Evolutionary conservation across 2,113 vertebrate species (phyloP).

Genomic region (Nicator chloris): DNA sequence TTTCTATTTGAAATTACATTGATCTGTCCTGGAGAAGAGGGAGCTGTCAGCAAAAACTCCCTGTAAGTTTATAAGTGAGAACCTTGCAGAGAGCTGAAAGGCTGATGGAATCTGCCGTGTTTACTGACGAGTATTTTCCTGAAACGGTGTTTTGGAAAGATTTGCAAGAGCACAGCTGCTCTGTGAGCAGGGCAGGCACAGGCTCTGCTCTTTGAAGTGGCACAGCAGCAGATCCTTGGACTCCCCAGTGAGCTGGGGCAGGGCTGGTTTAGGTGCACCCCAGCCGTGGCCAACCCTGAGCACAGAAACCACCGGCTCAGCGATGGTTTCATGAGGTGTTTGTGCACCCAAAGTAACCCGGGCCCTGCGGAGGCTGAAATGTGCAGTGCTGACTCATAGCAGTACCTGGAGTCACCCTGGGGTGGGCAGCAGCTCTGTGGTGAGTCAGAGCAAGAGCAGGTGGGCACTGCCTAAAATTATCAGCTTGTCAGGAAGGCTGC

Average conservation of each 20-base stretch:
- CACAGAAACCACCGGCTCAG: background rate
- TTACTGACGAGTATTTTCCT: background rate
- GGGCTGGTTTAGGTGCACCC: background rate
- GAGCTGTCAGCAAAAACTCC: background rate
- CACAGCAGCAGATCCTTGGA: background rate
- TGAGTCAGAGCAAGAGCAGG: background rate
- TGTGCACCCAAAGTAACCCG: background rate
- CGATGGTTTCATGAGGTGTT: background rate
- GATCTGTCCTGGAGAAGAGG: background rate
- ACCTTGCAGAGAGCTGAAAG: background rate
- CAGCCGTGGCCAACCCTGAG: background rate
- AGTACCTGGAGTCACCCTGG: background rate
- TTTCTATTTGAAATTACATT: background rate
- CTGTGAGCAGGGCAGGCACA: background rate
- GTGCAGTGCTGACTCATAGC: background rate
- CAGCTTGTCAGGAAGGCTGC: background rate
- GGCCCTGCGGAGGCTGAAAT: background rate
- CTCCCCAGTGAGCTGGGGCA: background rate
- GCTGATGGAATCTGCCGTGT: background rate
- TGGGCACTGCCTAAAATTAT: background rate
- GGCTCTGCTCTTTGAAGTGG: background rate
- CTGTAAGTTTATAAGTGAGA: background rate
- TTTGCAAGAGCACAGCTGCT: background rate
- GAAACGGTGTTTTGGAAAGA: background rate
- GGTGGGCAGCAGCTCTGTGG: no score